These are phyloP conservation scores for Alces alces DNA, from an alignment of 2,113 vertebrate species.

Conservation along the genomic window DNA sequence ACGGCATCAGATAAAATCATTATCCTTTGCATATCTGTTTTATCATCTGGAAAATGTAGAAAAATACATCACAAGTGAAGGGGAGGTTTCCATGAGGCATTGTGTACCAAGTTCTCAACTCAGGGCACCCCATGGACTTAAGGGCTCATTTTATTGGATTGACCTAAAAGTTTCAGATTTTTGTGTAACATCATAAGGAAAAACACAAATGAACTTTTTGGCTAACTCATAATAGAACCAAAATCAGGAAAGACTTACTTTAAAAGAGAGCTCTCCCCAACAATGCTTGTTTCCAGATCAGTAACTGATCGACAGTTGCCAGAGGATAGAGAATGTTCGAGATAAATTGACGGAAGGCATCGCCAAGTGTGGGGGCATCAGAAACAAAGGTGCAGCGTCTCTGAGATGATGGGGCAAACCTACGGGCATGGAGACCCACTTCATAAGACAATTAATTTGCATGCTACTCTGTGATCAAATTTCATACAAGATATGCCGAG, in stretches of 20 bases:
- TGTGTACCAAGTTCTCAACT: too few species aligned
- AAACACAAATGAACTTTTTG: not conserved
- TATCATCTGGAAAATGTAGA: not conserved
- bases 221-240: not conserved
- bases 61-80: not conserved
- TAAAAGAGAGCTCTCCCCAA: not conserved
- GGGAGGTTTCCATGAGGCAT: not conserved
- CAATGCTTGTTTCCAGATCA: not conserved
- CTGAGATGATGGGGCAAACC: not conserved
- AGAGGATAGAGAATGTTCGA: not conserved
- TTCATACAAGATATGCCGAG: not conserved
- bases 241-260: not conserved
- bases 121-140: too few species aligned
- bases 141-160: not conserved
- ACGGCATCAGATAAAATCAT: not conserved
- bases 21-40: not conserved
- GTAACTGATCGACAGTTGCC: not conserved
- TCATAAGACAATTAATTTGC: not conserved
- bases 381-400: not conserved
- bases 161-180: not conserved
- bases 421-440: not conserved
- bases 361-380: not conserved
- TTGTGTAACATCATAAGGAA: not conserved
- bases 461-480: not conserved
- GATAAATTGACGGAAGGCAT: not conserved